Evolutionary conservation across 2,113 vertebrate genomes (phyloP).

Genomic region (Sprattus sprattus): DNA sequence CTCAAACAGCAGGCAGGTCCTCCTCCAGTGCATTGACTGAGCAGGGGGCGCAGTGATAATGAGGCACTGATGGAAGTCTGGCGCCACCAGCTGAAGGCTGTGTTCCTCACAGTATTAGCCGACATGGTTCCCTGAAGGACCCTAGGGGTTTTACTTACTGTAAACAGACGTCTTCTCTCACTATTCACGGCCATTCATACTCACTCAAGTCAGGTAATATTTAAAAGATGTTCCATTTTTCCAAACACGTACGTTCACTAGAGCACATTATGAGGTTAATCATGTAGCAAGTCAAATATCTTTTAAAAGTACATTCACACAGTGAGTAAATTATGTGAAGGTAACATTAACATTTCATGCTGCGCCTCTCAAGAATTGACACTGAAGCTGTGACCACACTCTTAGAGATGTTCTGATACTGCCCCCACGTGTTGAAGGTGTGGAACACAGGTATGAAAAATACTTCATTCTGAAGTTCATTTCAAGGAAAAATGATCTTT

Average conservation of each 20-base stretch:
- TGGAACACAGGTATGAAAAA: neutral
- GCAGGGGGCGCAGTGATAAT: neutral
- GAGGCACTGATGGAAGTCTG: neutral
- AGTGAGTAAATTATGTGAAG: no score
- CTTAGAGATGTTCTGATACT: neutral
- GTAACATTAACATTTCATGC: no score
- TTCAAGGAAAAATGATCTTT: neutral
- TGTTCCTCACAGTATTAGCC: neutral
- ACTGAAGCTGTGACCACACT: neutral
- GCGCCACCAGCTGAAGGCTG: neutral
- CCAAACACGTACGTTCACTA: neutral
- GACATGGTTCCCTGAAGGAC: neutral
- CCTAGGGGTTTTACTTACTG: neutral
- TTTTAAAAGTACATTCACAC: no score
- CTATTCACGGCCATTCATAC: neutral
- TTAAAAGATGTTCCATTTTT: neutral
- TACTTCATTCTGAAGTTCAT: neutral
- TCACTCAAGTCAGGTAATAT: neutral
- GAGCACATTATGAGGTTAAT: neutral
- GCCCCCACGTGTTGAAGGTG: neutral
- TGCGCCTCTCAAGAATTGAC: neutral
- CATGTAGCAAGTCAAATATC: no score
- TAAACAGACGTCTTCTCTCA: neutral
- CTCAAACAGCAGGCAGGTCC: neutral
- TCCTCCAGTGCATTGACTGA: neutral